Conservation (phyloP, 1,140 invertebrate genomes). For the Scaptomyza montana region DNA sequence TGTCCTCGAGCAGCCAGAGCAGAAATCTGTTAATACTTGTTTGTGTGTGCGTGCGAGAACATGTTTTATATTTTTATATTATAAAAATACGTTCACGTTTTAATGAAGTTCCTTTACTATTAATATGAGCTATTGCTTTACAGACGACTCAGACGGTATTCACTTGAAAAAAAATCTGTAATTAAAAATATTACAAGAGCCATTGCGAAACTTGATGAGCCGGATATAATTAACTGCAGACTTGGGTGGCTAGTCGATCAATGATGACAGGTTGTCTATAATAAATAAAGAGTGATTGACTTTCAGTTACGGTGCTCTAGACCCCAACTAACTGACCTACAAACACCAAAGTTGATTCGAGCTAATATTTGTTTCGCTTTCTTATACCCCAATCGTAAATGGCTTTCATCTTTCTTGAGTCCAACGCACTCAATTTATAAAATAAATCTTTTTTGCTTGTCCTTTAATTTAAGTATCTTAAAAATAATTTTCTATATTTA, state of each 20-base stretch:
- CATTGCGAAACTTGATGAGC: background rate
- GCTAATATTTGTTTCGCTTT: too few relatives aligned
- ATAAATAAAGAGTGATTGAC: background rate
- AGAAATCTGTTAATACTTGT: constrained; percentile 5
- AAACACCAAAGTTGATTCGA: background rate
- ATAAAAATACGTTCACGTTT: constrained; percentile 5
- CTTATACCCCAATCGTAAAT: too few relatives aligned
- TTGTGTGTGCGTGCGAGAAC: background rate
- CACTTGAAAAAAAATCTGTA: background rate
- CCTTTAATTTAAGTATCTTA: too few relatives aligned
- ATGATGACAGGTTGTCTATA: background rate
- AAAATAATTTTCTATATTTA: too few relatives aligned
- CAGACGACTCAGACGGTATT: background rate
- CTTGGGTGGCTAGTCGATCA: background rate
- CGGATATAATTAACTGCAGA: background rate
- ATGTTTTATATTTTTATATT: background rate
- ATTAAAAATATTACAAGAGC: background rate
- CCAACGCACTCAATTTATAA: too few relatives aligned
- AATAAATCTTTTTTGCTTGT: too few relatives aligned
- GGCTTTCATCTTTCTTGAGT: too few relatives aligned
- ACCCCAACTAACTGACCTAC: background rate
- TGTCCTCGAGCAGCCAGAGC: constrained; percentile 50
- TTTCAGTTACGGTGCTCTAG: background rate
- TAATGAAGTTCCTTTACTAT: constrained; percentile 8
- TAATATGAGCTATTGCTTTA: background rate